These are phyloP conservation scores for Tenrec ecaudatus DNA, from an alignment of 2,113 vertebrate species.

Conservation along the genomic window DNA sequence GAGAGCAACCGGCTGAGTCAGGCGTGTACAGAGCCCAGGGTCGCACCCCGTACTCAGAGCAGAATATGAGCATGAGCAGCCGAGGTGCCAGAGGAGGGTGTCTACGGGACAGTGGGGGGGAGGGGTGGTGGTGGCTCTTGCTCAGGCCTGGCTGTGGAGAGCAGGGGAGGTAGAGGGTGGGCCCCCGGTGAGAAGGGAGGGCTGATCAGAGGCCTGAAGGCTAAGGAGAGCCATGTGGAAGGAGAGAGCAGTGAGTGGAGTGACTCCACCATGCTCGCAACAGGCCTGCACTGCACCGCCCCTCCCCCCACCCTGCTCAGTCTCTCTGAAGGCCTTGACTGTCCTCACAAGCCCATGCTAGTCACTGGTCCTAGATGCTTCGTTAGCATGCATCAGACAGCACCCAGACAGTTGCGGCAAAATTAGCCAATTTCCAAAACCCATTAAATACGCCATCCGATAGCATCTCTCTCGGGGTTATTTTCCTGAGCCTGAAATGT, in stretches of 20 bases:
- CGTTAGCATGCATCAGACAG: slow-evolving; percentile 76
- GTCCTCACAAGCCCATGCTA: not conserved
- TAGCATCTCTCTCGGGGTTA: slow-evolving; percentile 74
- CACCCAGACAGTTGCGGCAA: slow-evolving; percentile 62
- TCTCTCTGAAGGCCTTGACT: slow-evolving; percentile 16
- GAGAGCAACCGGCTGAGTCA: not conserved
- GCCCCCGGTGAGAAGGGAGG: not conserved
- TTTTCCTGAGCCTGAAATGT: slow-evolving; percentile 57
- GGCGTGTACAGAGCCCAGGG: no score
- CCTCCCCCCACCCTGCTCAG: not conserved
- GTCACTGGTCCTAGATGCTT: slow-evolving; percentile 56
- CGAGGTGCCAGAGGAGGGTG: not conserved
- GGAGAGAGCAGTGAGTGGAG: no score
- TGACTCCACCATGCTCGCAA: not conserved
- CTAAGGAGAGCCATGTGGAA: no score
- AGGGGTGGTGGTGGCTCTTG: not conserved
- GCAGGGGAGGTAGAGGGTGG: not conserved
- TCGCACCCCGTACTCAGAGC: not conserved
- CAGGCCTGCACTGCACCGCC: not conserved
- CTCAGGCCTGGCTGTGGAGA: not conserved
- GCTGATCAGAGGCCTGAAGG: not conserved
- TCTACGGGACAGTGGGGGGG: no score
- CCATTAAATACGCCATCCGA: slow-evolving; percentile 75
- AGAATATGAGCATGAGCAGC: slow-evolving; percentile 51
- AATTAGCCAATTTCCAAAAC: slow-evolving; percentile 83